Conservation (phyloP, 2,797 vertebrate species). For the Onychomys torridus region DNA sequence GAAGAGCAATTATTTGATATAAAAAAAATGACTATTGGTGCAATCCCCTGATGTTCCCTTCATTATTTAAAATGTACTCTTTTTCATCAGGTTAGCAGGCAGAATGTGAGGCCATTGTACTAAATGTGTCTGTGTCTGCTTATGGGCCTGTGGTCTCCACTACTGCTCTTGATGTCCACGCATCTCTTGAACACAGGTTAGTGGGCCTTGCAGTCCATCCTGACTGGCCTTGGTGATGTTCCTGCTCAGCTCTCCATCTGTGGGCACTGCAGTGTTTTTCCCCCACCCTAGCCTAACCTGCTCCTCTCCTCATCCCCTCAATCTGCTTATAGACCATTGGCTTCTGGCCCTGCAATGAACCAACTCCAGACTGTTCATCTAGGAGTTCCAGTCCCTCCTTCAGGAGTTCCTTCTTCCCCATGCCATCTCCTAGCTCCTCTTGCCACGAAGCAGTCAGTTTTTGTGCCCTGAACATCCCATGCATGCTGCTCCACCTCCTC, state of each 20-base stretch:
- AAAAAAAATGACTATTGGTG: slow-evolving; percentile 23
- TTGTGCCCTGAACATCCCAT: not conserved
- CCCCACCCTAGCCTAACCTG: not conserved
- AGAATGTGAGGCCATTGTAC: not conserved
- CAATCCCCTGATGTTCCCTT: slow-evolving; percentile 48
- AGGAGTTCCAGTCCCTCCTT: not conserved
- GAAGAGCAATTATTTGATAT: slow-evolving; percentile 60
- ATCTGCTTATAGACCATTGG: not conserved
- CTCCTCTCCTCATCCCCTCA: not conserved
- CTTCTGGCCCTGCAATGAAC: not conserved
- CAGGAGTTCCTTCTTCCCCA: no score
- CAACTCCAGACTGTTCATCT: not conserved
- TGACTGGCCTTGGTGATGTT: not conserved
- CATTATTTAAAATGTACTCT: slow-evolving; percentile 71
- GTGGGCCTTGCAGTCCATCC: not conserved
- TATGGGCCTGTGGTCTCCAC: not conserved
- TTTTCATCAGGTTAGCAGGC: not conserved
- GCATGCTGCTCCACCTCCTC: not conserved
- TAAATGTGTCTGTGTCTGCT: not conserved
- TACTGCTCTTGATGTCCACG: not conserved
- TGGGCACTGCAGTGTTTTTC: not conserved
- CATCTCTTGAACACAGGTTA: not conserved
- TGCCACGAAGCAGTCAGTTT: not conserved
- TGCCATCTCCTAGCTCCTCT: not conserved
- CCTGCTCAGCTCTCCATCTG: not conserved